Percentiles rank a stretch among this genome's conserved stretches.
Evolutionary conservation across 2,797 vertebrate species (phyloP).

Genomic region (Champsocephalus gunnari): DNA sequence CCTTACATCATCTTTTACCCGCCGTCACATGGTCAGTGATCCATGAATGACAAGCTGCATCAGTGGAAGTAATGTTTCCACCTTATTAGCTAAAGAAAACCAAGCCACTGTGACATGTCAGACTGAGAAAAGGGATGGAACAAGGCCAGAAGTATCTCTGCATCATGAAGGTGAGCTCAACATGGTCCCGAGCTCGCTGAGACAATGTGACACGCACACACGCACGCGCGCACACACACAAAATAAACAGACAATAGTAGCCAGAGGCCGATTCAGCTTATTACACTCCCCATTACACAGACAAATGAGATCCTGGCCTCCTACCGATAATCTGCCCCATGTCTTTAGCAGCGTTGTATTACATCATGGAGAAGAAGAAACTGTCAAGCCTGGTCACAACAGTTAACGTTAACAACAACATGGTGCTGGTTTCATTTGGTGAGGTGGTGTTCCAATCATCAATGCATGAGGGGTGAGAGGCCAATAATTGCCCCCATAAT

Average conservation of each 20-base stretch:
- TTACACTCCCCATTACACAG: slow-evolving; percentile 79
- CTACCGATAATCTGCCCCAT: slow-evolving; percentile 67
- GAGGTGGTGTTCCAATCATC: neutral
- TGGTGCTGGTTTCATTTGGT: slow-evolving; percentile 22
- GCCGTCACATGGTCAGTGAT: slow-evolving; percentile 42
- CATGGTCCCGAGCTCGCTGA: neutral
- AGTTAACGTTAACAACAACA: slow-evolving; percentile 40
- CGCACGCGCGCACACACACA: too few relatives aligned
- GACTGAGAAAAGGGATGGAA: slow-evolving; percentile 23
- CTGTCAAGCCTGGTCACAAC: slow-evolving; percentile 57
- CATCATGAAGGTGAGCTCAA: slow-evolving; percentile 44
- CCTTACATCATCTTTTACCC: slow-evolving; percentile 14
- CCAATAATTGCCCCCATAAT: neutral
- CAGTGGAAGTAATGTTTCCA: slow-evolving; percentile 51
- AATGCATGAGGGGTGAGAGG: slow-evolving; percentile 10
- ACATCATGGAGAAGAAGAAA: slow-evolving; percentile 68
- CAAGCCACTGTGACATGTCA: slow-evolving; percentile 38
- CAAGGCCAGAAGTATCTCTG: slow-evolving; percentile 13
- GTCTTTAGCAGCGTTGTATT: slow-evolving; percentile 66
- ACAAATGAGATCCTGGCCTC: slow-evolving; percentile 80
- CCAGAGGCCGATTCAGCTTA: slow-evolving; percentile 75
- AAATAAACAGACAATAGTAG: slow-evolving; percentile 62
- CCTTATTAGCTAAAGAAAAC: slow-evolving; percentile 46
- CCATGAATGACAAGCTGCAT: slow-evolving; percentile 30
- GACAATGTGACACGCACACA: neutral